Evolutionary conservation across 2,888 invertebrate genomes (phyloP).

Genomic region (Patella caerulea): DNA sequence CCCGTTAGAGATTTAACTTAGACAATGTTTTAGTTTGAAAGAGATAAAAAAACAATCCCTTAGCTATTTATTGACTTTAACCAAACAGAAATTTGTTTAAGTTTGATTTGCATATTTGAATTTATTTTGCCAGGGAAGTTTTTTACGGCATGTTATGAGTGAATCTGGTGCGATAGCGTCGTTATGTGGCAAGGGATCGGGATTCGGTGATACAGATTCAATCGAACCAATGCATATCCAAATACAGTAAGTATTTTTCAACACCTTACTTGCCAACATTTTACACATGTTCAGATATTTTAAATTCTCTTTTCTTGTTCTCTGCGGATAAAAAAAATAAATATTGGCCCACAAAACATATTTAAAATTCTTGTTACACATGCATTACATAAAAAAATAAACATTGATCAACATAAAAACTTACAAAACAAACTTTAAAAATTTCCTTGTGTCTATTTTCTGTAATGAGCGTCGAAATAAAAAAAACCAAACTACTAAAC

Average conservation of each 20-base stretch:
- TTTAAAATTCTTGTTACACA: slow-evolving; percentile 13
- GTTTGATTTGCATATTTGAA: no score
- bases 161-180: slow-evolving; percentile 85
- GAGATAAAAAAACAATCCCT: no score
- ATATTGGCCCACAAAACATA: neutral
- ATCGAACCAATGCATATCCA: slow-evolving; percentile 83
- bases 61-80: no score
- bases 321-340: no score
- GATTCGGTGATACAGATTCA: slow-evolving; percentile 75
- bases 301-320: no score
- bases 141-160: slow-evolving; percentile 83
- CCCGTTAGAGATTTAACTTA: no score
- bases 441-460: no score
- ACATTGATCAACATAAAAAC: neutral
- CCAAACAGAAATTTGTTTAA: no score
- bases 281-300: neutral
- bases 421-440: no score
- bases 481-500: no score
- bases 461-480: no score
- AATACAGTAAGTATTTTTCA: slow-evolving; percentile 76
- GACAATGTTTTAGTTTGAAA: no score
- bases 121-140: slow-evolving; percentile 63
- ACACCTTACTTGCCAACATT: neutral
- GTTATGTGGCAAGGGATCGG: slow-evolving; percentile 80
- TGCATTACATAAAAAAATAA: neutral